Percentiles rank a stretch among this genome's conserved stretches.
Evolutionary conservation across 2,888 invertebrate genomes (phyloP).

Genomic region (Nemurella pictetii): DNA sequence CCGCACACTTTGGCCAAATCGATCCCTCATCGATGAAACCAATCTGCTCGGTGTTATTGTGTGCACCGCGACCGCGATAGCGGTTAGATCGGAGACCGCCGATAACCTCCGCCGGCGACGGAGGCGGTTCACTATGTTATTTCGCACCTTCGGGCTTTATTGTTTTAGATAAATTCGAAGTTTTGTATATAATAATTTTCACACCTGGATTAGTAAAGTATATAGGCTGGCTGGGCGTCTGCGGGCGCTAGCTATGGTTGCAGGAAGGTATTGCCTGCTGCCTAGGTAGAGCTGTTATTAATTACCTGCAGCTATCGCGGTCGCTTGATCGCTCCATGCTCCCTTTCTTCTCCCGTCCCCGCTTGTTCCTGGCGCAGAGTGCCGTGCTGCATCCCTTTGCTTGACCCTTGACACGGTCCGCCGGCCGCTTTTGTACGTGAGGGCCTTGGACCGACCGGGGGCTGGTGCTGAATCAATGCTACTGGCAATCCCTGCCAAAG

Average conservation of each 20-base stretch:
- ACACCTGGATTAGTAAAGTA: constrained; percentile 11
- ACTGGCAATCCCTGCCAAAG: constrained; percentile 28
- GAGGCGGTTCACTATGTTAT: background rate
- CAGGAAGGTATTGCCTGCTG: background rate
- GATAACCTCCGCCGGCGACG: background rate
- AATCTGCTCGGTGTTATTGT: background rate
- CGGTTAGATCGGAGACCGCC: background rate
- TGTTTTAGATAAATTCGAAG: constrained; percentile 26
- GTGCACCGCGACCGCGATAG: background rate
- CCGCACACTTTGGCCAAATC: constrained; percentile 17
- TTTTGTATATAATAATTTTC: constrained; percentile 14
- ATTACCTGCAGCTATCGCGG: constrained; percentile 35
- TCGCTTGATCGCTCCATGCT: constrained; percentile 33
- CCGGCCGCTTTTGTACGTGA: background rate
- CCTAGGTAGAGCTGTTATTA: constrained; percentile 29
- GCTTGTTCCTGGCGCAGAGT: background rate
- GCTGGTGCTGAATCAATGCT: constrained; percentile 16
- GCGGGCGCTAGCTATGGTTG: background rate
- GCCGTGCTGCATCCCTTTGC: background rate
- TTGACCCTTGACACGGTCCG: background rate
- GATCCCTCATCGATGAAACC: constrained; percentile 9
- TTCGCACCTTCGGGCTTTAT: constrained; percentile 34
- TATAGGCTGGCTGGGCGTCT: background rate
- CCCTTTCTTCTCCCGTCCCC: constrained; percentile 11
- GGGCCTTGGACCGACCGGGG: background rate